Conservation (phyloP, 2,888 invertebrate species). For the Alcis repandata region DNA sequence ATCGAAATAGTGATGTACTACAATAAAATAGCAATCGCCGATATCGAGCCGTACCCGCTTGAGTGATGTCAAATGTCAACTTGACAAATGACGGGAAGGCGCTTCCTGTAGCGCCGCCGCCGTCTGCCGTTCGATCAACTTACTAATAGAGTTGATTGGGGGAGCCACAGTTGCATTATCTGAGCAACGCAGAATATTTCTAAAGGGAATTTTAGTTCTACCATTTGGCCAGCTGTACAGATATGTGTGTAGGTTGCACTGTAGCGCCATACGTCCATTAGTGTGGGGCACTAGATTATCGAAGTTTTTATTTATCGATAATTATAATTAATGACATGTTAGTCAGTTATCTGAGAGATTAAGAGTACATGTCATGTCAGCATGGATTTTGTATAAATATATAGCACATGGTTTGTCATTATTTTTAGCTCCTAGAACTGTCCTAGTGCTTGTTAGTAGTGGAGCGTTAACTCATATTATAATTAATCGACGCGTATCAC, state of each 20-base stretch:
- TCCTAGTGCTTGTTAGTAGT: neutral
- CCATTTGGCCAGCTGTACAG: neutral
- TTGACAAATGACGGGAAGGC: constrained; percentile 79
- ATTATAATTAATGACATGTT: constrained; percentile 69
- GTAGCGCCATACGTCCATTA: constrained; percentile 75
- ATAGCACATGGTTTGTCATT: constrained; percentile 12
- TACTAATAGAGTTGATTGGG: neutral
- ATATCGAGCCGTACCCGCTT: constrained; percentile 65
- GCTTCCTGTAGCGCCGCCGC: constrained; percentile 80
- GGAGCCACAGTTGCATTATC: neutral
- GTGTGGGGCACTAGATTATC: constrained; percentile 61
- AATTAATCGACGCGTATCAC: neutral
- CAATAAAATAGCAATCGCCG: constrained; percentile 26
- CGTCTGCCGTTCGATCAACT: constrained; percentile 46
- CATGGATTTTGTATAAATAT: constrained; percentile 47
- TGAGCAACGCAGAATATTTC: neutral
- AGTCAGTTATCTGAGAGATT: constrained; percentile 53
- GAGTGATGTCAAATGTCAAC: constrained; percentile 84
- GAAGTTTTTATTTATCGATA: constrained; percentile 67
- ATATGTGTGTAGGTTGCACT: constrained; percentile 46
- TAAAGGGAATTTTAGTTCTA: neutral
- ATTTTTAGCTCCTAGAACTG: constrained; percentile 8
- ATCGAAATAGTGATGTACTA: constrained; percentile 3
- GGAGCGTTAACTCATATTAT: neutral
- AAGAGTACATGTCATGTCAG: constrained; percentile 56